Conservation (phyloP, 2,888 invertebrate genomes). For the Trachelus troglodyta region DNA sequence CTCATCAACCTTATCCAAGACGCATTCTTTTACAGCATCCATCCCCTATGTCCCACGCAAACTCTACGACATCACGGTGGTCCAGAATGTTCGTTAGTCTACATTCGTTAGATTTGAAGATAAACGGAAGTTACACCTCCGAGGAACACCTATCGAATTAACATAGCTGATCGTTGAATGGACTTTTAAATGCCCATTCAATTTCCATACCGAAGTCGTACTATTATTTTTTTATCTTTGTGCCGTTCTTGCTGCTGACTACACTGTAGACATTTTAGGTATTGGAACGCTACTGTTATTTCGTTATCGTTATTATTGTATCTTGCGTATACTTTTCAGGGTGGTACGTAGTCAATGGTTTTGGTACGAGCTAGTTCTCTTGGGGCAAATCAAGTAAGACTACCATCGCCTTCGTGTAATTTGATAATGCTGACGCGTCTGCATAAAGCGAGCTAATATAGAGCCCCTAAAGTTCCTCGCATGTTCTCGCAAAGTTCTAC, state of each 20-base stretch:
- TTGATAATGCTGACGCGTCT: conserved; percentile 43
- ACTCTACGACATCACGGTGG: conserved; percentile 39
- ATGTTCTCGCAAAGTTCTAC: conserved; percentile 16
- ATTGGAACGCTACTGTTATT: not conserved
- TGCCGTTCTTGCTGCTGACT: not conserved
- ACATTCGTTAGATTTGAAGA: conserved; percentile 59
- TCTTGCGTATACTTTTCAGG: not conserved
- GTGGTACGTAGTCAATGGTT: not conserved
- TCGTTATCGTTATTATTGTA: not conserved
- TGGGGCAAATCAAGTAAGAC: not conserved
- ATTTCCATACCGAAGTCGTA: conserved; percentile 62
- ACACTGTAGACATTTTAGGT: not conserved
- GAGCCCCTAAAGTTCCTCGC: conserved; percentile 35
- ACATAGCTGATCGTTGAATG: conserved; percentile 54
- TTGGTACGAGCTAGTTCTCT: not conserved
- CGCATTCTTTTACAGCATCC: not conserved
- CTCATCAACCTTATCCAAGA: not conserved
- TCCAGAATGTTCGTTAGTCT: conserved; percentile 53
- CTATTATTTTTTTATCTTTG: conserved; percentile 17
- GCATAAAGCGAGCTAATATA: conserved; percentile 56
- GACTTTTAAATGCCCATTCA: conserved; percentile 57
- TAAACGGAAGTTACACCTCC: conserved; percentile 63
- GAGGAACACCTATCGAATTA: conserved; percentile 58
- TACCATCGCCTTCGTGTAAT: conserved; percentile 35
- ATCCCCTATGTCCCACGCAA: not conserved